Evolutionary conservation across 2,113 vertebrate genomes (phyloP), one percentile per base, ranked within the genome.

Genomic region (Thryonomys swinderianus): DNA sequence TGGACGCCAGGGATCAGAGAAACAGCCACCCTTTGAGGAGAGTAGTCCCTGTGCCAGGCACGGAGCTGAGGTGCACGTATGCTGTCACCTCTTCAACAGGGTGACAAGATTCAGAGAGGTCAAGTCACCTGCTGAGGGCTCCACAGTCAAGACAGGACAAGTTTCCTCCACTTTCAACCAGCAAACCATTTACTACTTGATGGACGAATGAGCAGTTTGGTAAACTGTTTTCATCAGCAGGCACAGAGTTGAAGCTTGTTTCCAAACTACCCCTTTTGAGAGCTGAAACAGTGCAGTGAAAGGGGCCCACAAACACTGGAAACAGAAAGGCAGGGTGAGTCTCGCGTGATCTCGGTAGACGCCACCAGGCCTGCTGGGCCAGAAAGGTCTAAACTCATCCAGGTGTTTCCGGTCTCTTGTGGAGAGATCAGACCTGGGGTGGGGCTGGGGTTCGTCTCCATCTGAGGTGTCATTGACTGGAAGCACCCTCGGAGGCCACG

Each of bases 1-100:
- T 3, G 32, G 37, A 48, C 88, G 64, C 5, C 6, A 37, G 57
- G 34, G 21, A 59, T 0, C 40, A 40, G 64, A 57, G 40, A 55
- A 32, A 32, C 0, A 59, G 78, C 34, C 1, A 23, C 30, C 30
- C 62, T 40, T 57, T 20, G 0, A 1, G 18, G 48, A 32, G 79
- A 53, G 32, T 1, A 55, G 27, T 57, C 53, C 32, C 1, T 2
- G 30, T 7, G 17, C 55, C n/a, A 7, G 69, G 69, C 48, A 6
- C 25, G 4, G 9, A 17, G 40, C 37, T 8, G 27, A 8, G 4
- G 0, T 7, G 3, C 0, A 14, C 53, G 32, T 45, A 25, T 71
- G 12, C 32, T 4, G 16, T 3, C 16, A 18, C 45, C 61, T 82
- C 73, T 67, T 57, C 37, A n/a, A n/a, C 51, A 76, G 45, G 45